Evolutionary conservation across 2,888 invertebrate genomes (phyloP).

Genomic region (Neelides folsomi): DNA sequence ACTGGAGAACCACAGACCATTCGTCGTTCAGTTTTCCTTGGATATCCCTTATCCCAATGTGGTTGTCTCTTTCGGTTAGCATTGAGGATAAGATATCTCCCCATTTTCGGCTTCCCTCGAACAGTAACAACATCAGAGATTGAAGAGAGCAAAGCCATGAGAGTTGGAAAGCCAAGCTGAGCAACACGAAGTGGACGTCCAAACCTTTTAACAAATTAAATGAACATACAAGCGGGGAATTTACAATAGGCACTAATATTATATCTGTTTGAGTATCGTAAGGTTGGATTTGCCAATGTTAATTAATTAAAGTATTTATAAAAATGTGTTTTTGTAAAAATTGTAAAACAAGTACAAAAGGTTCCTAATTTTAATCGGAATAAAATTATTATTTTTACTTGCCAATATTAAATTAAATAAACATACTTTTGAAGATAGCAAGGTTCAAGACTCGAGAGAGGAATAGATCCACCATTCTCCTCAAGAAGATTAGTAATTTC

Average conservation of each 20-base stretch:
- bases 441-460: conserved; percentile 39
- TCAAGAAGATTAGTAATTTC: conserved; percentile 44
- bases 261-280: no score
- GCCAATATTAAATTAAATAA: conserved; percentile 7
- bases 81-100: conserved; percentile 42
- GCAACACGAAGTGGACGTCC: conserved; percentile 43
- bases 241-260: no score
- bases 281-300: no score
- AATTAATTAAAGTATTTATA: no score
- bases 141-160: conserved; percentile 43
- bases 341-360: no score
- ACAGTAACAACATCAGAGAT: conserved; percentile 44
- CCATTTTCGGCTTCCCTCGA: conserved; percentile 38
- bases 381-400: no score
- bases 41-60: conserved; percentile 8
- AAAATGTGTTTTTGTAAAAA: no score
- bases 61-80: conserved; percentile 28
- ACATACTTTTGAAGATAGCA: conserved; percentile 37
- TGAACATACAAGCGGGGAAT: no score
- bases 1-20: no score
- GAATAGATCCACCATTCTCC: conserved; percentile 41
- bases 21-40: no score
- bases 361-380: no score
- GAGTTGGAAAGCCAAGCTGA: conserved; percentile 43
- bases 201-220: conserved; percentile 29